phyloP scores from a whole-genome alignment of 2,113 vertebrate species.

The Hemicordylus capensis region DNA sequence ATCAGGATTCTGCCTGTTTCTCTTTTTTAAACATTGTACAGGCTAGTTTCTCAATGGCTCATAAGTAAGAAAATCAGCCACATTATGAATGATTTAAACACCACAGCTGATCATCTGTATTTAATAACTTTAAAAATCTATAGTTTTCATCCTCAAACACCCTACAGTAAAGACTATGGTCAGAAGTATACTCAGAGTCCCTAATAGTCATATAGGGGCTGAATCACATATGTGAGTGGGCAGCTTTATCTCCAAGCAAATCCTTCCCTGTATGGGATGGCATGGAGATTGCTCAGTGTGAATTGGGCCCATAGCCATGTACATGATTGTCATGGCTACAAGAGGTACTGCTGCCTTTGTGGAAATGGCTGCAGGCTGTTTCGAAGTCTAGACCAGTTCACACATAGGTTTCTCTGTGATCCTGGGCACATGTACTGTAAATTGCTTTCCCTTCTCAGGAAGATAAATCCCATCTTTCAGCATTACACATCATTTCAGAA shows the following conservation, averaged over 20 bases:
- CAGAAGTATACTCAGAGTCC: not conserved
- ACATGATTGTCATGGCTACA: not conserved
- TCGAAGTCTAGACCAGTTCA: not conserved
- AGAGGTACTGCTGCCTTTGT: not conserved
- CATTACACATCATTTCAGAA: not conserved
- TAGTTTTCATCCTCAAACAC: not conserved
- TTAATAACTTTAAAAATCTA: not conserved
- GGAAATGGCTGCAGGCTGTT: not conserved
- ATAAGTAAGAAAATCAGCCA: not conserved
- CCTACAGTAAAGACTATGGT: not conserved
- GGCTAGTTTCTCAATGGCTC: slow-evolving; percentile 41
- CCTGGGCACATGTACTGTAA: not conserved
- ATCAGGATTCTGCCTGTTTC: slow-evolving; percentile 57
- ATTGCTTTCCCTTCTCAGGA: not conserved
- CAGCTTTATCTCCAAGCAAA: not conserved
- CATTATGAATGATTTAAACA: not conserved
- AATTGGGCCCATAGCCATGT: not conserved
- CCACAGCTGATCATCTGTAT: not conserved
- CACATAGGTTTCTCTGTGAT: not conserved
- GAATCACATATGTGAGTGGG: not conserved
- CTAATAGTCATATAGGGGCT: not conserved
- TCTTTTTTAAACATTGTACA: slow-evolving; percentile 7
- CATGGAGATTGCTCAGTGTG: not conserved
- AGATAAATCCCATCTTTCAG: not conserved
- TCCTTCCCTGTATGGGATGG: too few species aligned